These are phyloP conservation scores for Patella pellucida DNA, from an alignment of 2,888 invertebrate genomes.

Conservation along the genomic window DNA sequence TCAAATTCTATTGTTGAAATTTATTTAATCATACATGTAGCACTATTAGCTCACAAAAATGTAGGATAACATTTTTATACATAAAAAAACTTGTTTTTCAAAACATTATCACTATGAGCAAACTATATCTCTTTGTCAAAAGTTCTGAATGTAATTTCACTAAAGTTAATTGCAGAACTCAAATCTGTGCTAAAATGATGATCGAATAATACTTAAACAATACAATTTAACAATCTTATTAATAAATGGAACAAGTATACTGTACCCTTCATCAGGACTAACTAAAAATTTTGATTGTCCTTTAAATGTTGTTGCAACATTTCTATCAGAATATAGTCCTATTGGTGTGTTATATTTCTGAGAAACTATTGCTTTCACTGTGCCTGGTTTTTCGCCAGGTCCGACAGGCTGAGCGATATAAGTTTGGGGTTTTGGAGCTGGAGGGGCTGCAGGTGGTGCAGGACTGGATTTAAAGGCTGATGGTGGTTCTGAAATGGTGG, in stretches of 20 bases:
- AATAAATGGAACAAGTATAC: not conserved
- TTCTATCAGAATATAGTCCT: slow-evolving; percentile 93
- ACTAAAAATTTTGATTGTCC: slow-evolving; percentile 43
- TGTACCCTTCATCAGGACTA: slow-evolving; percentile 31
- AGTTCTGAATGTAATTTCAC: too few relatives aligned
- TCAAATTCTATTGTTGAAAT: too few relatives aligned
- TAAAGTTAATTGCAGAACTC: too few relatives aligned
- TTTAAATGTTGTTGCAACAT: slow-evolving; percentile 74
- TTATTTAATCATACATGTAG: too few relatives aligned
- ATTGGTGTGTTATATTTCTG: slow-evolving; percentile 97
- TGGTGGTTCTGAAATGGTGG: not conserved
- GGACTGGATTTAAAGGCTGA: slow-evolving; percentile 18
- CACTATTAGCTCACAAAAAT: too few relatives aligned
- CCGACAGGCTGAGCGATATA: slow-evolving; percentile 19
- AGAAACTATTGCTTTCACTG: slow-evolving; percentile 70
- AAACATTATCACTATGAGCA: too few relatives aligned
- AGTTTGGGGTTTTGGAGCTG: slow-evolving; percentile 14
- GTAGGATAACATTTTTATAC: too few relatives aligned
- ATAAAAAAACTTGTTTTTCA: too few relatives aligned
- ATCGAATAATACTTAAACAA: too few relatives aligned
- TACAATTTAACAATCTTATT: too few relatives aligned
- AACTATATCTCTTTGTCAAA: too few relatives aligned
- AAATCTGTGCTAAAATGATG: too few relatives aligned
- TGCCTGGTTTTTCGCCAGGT: slow-evolving; percentile 38
- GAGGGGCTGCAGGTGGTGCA: slow-evolving; percentile 25